phyloP scores from a whole-genome alignment of 1,140 invertebrate genomes.

The Coenobita brevimanus region DNA sequence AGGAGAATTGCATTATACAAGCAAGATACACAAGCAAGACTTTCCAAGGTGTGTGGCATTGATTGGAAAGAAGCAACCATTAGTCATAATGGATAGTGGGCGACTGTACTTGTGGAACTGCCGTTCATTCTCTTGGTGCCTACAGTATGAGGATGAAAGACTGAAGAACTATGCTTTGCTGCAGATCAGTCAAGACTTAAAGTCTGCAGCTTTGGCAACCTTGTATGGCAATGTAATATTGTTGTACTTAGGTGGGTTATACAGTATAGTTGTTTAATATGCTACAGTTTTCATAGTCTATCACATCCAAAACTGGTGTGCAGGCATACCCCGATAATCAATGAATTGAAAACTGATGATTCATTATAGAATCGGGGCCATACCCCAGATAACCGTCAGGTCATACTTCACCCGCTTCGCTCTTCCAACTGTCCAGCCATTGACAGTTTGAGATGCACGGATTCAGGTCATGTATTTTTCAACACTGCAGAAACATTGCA shows the following conservation, averaged over 20 bases:
- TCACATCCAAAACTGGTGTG: too few relatives aligned
- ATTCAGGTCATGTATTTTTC: too few relatives aligned
- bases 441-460: too few relatives aligned
- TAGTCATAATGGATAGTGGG: slow-evolving; percentile 39
- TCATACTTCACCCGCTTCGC: too few relatives aligned
- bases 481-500: too few relatives aligned
- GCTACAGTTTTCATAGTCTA: too few relatives aligned
- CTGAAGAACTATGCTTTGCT: slow-evolving; percentile 41
- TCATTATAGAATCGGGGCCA: too few relatives aligned
- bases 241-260: slow-evolving; percentile 28
- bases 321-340: too few relatives aligned
- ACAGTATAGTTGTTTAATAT: too few relatives aligned
- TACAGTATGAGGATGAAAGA: slow-evolving; percentile 39
- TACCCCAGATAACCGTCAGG: too few relatives aligned
- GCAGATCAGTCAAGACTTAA: slow-evolving; percentile 13
- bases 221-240: slow-evolving; percentile 29
- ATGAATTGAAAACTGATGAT: too few relatives aligned
- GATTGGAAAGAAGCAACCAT: not conserved
- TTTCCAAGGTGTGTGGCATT: slow-evolving; percentile 45
- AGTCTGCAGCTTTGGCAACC: slow-evolving; percentile 31
- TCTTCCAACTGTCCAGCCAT: too few relatives aligned
- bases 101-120: slow-evolving; percentile 20
- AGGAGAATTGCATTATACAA: not conserved
- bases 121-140: slow-evolving; percentile 7
- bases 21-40: not conserved